A percentile compares a stretch with the other conserved stretches of the same genome.
These are phyloP conservation scores for Stratiomys singularior DNA, from an alignment of 2,888 invertebrate species.

Conservation along the genomic window DNA sequence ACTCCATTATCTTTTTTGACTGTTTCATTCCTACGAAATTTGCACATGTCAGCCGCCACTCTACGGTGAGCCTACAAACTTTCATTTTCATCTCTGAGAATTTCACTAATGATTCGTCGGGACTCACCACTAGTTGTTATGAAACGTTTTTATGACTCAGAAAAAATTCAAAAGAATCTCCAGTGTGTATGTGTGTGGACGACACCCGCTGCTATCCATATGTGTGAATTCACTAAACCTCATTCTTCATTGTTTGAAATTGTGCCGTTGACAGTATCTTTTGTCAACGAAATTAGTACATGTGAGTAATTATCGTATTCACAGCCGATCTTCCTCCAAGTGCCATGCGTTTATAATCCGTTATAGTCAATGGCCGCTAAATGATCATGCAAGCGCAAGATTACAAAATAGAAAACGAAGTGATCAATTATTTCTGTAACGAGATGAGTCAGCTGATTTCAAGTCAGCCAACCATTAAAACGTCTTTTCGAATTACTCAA, in stretches of 20 bases:
- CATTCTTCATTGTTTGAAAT: neutral
- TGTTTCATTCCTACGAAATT: no score
- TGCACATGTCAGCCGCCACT: no score
- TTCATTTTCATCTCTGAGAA: no score
- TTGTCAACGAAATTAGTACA: neutral
- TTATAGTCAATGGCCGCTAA: slow-evolving; percentile 25
- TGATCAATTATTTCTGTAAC: neutral
- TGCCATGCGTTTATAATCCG: neutral
- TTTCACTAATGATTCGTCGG: no score
- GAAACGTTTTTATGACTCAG: neutral
- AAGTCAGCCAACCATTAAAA: neutral
- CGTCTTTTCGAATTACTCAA: neutral
- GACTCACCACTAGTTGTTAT: no score
- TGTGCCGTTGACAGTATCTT: neutral
- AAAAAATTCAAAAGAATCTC: neutral
- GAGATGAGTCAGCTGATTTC: neutral
- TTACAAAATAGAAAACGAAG: slow-evolving; percentile 21
- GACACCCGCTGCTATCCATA: no score
- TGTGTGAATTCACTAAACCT: neutral
- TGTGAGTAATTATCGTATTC: slow-evolving; percentile 7
- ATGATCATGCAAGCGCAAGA: neutral
- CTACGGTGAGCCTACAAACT: no score
- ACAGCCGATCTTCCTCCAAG: neutral
- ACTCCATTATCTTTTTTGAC: no score
- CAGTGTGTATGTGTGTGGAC: no score